These are phyloP conservation scores for Sebastes jordani DNA, from an alignment of 2,797 vertebrate genomes.

Conservation along the genomic window DNA sequence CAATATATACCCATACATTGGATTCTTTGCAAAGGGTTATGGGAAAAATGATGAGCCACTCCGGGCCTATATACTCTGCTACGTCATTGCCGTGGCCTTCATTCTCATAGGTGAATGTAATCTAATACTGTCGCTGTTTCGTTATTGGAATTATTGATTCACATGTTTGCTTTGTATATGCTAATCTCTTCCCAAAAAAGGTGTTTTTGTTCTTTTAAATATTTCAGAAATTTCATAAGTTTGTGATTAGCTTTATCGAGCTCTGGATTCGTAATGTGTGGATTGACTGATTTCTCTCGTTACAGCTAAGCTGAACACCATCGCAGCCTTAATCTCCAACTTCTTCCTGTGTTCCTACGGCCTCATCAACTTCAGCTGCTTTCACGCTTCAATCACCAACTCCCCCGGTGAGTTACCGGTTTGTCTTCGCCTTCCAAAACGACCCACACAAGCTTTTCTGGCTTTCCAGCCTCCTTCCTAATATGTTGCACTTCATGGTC, in stretches of 20 bases:
- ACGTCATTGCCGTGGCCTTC: constrained; percentile 79
- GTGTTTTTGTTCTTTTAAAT: not conserved
- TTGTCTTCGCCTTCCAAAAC: not conserved
- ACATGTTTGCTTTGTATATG: not conserved
- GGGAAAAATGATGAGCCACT: constrained; percentile 83
- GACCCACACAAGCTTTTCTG: not conserved
- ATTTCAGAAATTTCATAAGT: not conserved
- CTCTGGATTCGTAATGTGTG: not conserved
- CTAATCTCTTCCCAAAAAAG: not conserved
- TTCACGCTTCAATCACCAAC: constrained; percentile 83
- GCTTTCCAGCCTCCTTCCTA: no score
- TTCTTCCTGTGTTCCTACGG: constrained; percentile 85
- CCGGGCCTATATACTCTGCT: constrained; percentile 79
- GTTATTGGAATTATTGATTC: not conserved
- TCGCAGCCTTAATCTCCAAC: constrained; percentile 82
- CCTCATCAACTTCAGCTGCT: constrained; percentile 86
- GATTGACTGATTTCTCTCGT: not conserved
- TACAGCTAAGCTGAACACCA: constrained; percentile 78
- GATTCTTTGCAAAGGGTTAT: constrained; percentile 84
- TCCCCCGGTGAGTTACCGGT: constrained; percentile 74
- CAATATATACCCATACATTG: constrained; percentile 82
- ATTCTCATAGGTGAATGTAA: constrained; percentile 81
- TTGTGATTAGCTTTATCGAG: not conserved
- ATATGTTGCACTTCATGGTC: no score
- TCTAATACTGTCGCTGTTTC: not conserved